phyloP scores from a whole-genome alignment of 2,888 invertebrate species.

The Tipula unca region DNA sequence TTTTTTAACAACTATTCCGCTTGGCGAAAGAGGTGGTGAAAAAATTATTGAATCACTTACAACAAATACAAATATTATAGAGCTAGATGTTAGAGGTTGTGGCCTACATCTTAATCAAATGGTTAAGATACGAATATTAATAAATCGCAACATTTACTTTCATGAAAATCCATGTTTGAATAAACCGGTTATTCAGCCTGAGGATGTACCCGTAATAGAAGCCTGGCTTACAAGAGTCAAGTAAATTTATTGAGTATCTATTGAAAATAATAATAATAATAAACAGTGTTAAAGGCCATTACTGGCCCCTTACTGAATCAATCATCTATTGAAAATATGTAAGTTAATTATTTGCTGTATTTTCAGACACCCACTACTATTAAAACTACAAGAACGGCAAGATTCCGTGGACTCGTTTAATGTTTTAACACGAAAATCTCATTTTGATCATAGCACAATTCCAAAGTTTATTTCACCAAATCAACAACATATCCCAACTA shows the following conservation, averaged over 20 bases:
- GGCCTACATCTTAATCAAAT: slow-evolving; percentile 22
- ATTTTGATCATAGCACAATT: not conserved
- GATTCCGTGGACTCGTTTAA: not conserved
- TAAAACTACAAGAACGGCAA: slow-evolving; percentile 2
- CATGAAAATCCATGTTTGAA: slow-evolving; percentile 21
- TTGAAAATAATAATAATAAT: too few relatives aligned
- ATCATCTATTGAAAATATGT: not conserved
- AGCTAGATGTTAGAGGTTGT: slow-evolving; percentile 22
- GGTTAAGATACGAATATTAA: slow-evolving; percentile 17
- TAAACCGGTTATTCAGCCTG: slow-evolving; percentile 16
- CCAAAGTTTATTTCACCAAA: not conserved
- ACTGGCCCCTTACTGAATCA: too few relatives aligned
- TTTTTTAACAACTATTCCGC: not conserved
- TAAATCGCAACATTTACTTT: slow-evolving; percentile 22
- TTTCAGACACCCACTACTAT: slow-evolving; percentile 22
- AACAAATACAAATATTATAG: not conserved
- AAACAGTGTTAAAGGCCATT: too few relatives aligned
- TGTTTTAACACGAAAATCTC: not conserved
- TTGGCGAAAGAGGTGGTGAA: slow-evolving; percentile 20
- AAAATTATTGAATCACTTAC: slow-evolving; percentile 19
- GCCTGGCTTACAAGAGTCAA: slow-evolving; percentile 19
- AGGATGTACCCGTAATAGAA: slow-evolving; percentile 18
- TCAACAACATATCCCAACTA: not conserved
- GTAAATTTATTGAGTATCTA: too few relatives aligned
- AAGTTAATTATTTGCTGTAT: not conserved